Evolutionary conservation across 2,113 vertebrate genomes (phyloP), one percentile per base, ranked within the genome.

Genomic region (Lanius collurio): DNA sequence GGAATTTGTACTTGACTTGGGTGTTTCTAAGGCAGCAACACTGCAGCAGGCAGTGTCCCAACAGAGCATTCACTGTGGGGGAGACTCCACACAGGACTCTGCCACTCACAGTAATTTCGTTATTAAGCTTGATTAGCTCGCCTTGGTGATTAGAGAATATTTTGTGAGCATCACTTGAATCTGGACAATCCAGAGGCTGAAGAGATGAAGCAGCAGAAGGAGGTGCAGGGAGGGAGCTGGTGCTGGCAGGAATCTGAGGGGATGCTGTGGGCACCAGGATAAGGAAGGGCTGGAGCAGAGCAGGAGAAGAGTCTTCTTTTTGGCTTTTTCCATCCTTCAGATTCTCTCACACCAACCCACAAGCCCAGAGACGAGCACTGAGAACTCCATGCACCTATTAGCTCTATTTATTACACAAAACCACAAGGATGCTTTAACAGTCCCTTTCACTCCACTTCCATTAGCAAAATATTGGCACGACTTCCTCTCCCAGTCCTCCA

Each of bases 341-440:
- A 46, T 65, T 87, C 70, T 87, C 86, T 91, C 88, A 67, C 89
- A 62, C 28, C 17, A 20, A 76, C 55, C 80, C 93, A 92, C 75
- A 78, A 49, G 19, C 69, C 76, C 65, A 83, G 90, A 85, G 63
- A 80, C 1, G 42, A 13, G 33, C n/a, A 35, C 70, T 56, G 65
- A 84, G 81, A 68, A 28, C 74, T 81, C 82, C 39, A 26, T 71
- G 67, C 83, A 28, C 64, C 91, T 88, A 68, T 96, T 78, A 74
- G 55, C 92, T 95, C 95, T 94, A 89, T 96, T 96, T 97, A 96
- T 97, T 97, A 94, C 75, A 26, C 20, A 33, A 96, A 94, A 62
- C 95, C 91, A 88, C 37, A 65, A 60, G 8, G 79, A 83, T 81
- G 73, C 83, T 97, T 94, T 95, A 93, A 80, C 80, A 93, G 82